Conservation (phyloP, 2,113 vertebrate genomes). For the Marmota monax region DNA sequence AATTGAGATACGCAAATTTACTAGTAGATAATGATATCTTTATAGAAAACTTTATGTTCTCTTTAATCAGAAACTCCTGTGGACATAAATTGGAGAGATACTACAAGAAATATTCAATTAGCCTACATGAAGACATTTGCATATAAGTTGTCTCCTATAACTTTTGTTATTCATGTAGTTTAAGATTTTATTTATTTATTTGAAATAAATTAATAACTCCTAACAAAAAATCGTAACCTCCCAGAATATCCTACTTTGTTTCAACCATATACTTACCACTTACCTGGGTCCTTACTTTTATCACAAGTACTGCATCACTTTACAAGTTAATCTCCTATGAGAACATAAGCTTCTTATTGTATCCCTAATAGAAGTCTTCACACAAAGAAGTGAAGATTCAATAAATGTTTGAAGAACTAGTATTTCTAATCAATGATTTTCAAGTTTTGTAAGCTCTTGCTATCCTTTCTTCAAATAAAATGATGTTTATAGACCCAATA, state of each 20-base stretch:
- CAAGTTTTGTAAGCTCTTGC: constrained; percentile 1
- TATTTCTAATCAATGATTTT: constrained; percentile 56
- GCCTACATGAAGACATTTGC: background rate
- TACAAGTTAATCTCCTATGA: constrained; percentile 25
- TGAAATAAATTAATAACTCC: constrained; percentile 45
- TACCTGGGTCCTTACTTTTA: background rate
- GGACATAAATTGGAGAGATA: background rate
- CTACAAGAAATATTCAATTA: constrained; percentile 12
- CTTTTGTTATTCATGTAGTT: background rate
- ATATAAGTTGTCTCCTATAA: background rate
- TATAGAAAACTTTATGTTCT: constrained; percentile 37
- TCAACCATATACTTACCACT: background rate
- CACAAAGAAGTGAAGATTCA: constrained; percentile 41
- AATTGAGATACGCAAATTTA: background rate
- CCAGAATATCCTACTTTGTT: constrained; percentile 12
- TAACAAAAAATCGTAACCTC: constrained; percentile 21
- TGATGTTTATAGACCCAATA: constrained; percentile 7
- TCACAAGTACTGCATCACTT: background rate
- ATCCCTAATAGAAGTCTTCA: background rate
- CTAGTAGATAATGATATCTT: background rate
- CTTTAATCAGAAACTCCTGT: background rate
- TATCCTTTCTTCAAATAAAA: constrained; percentile 40
- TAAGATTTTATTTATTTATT: constrained; percentile 53
- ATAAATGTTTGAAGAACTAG: background rate
- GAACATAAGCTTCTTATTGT: background rate